Percentiles rank a stretch among this genome's conserved stretches.
Evolutionary conservation across 2,113 vertebrate genomes (phyloP).

Genomic region (Falco punctatus): DNA sequence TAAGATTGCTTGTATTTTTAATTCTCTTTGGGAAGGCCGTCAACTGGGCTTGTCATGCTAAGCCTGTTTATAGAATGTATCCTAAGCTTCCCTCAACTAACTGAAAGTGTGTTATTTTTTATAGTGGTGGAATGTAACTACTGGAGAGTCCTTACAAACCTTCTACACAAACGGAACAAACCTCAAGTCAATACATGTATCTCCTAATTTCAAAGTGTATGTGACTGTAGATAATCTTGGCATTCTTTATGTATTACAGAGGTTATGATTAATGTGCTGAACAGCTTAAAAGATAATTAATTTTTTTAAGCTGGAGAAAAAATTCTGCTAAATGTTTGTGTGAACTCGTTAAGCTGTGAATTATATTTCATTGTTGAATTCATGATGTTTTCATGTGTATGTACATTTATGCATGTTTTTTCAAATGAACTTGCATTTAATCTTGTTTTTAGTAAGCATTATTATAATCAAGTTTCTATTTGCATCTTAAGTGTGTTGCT

Average conservation of each 20-base stretch:
- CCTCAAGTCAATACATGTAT: conserved; percentile 89
- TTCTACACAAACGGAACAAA: conserved; percentile 91
- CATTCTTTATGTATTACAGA: conserved; percentile 91
- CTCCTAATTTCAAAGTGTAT: conserved; percentile 86
- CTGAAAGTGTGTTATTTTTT: background rate
- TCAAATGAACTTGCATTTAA: conserved; percentile 41
- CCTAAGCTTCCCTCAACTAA: conserved; percentile 3
- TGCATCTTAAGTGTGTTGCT: conserved; percentile 35
- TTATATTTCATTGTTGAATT: conserved; percentile 32
- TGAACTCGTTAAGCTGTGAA: conserved; percentile 73
- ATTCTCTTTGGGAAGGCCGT: background rate
- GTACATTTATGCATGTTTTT: conserved; percentile 5
- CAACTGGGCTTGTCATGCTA: background rate
- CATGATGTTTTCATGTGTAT: conserved; percentile 38
- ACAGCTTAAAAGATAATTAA: background rate
- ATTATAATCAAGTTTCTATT: conserved; percentile 41
- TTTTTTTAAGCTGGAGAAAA: conserved; percentile 30
- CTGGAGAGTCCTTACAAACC: conserved; percentile 88
- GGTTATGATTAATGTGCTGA: conserved; percentile 66
- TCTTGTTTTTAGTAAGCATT: conserved; percentile 48
- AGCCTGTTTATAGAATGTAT: background rate
- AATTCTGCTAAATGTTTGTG: background rate
- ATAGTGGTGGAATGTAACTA: conserved; percentile 93
- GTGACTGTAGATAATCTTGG: conserved; percentile 95
- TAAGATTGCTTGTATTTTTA: background rate